Conservation (phyloP, 2,888 invertebrate genomes). For the Apamea monoglypha region DNA sequence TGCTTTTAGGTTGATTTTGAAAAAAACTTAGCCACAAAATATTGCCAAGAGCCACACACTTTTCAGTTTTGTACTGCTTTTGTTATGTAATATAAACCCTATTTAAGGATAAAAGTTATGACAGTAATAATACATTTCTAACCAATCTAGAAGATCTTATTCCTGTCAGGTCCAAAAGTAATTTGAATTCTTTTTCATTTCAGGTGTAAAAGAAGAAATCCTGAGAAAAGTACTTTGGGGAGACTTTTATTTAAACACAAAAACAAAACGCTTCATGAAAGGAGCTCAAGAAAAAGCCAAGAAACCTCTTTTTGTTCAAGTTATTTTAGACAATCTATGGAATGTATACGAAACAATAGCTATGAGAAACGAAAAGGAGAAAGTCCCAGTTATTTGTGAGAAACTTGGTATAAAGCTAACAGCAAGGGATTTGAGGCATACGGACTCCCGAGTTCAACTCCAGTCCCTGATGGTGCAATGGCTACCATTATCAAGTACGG, state of each 20-base stretch:
- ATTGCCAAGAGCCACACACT: no score
- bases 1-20: no score
- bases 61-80: background rate
- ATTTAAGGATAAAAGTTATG: background rate
- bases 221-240: slow-evolving; percentile 97
- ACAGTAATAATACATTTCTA: background rate
- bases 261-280: slow-evolving; percentile 95
- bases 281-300: slow-evolving; percentile 98
- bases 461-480: slow-evolving; percentile 96
- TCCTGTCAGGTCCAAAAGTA: background rate
- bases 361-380: slow-evolving; percentile 93
- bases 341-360: slow-evolving; percentile 96
- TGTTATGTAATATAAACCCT: background rate
- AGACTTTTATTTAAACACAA: slow-evolving; percentile 96
- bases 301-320: slow-evolving; percentile 97
- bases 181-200: slow-evolving; percentile 40
- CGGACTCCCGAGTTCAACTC: slow-evolving; percentile 94
- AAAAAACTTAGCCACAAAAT: no score
- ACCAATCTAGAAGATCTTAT: background rate
- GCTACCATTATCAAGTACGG: slow-evolving; percentile 95
- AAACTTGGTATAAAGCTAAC: slow-evolving; percentile 94
- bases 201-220: slow-evolving; percentile 93
- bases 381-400: slow-evolving; percentile 92
- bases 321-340: slow-evolving; percentile 97
- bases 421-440: slow-evolving; percentile 94